Base-by-base conservation (phyloP, 1,140 invertebrate genomes). In the Pseudachorutes palmiensis region DNA sequence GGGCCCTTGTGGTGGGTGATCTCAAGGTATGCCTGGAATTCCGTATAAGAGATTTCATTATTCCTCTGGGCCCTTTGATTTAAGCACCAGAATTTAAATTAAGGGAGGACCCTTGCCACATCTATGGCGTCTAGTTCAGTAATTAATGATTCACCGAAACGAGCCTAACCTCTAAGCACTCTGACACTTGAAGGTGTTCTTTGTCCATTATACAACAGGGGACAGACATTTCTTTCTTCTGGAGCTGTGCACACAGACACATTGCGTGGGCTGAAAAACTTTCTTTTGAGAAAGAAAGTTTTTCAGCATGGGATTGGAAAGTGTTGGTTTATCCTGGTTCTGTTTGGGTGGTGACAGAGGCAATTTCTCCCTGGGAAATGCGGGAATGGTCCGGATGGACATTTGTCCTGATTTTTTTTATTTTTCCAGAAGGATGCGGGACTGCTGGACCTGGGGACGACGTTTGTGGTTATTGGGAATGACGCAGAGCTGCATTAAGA, bases 291-390 rank as follows among this genome's bases (percentile, higher is more conserved):
- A 24, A 26, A 55, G 51, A 55, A 55, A 22, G 9, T 14, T 12
- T 45, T 45, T 45, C 36, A 12, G 36, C 36, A 12, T 9, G 36
- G 36, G 36, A 45, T 9, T 14, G 24, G 51, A 55, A 55, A 55
- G 51, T 55, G 51, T 55, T 55, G 51, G 9, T 24, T 45, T 55
- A 22, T 12, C 5, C 3, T 14, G 9, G 24, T 12, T 55, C 12
- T 22, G 51, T 9, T 5, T 55, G 51, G 24, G 51, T 55, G 51
- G 24, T 19, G 51, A 26, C 51, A 55, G 51, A 55, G 24, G 51
- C 51, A 55, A 55, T 55, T 55, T 55, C 9, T 55, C 51, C 12
- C 9, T 16, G 24, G 24, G 24, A 55, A 55, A 55, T 55, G 51
- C 51, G 51, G 51, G 51, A 55, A 3, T 55, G 3, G n/a, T n/a